Evolutionary conservation across 2,888 invertebrate genomes (phyloP), one percentile per base, ranked within the genome.

Genomic region (Acleris cristana): DNA sequence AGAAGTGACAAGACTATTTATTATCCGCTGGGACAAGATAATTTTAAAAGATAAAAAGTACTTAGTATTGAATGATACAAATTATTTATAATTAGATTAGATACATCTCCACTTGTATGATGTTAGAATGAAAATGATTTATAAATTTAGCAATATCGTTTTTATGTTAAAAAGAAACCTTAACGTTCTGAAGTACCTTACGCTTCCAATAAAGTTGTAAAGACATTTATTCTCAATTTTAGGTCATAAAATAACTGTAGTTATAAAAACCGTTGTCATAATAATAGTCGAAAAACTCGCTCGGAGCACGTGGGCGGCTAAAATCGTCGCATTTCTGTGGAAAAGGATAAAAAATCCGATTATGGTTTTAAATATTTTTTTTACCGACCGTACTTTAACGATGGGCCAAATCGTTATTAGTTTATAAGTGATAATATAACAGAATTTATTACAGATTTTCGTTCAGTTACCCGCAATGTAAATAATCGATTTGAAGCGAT

Each of bases 401-500:
- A 62, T n/a, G 55, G 56, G 14, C 52, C 30, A 18, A 61, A 66
- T 57, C 40, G 61, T 62, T 66, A 62, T 66, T 61, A 55, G 44
- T 45, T 66, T 57, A 18, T 61, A 61, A 66, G 66, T 61, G 66
- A 56, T 66, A 66, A 30, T 61, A 64, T 64, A 21, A 40, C 49
- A 51, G 16, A 64, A 56, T 58, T 44, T 64, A 57, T 30, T 19
- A 51, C 44, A 23, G 8, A 49, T 49, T 44, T 65, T 23, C 23
- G 18, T 49, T 7, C 18, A 12, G n/a, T 49, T n/a, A 44, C 18
- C 21, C 23, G 44, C 57, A 45, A 53, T 58, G 52, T 53, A 45
- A 12, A 64, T 64, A 40, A 40, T 55, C 23, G 49, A n/a, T 23
- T 19, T n/a, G n/a, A 48, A 21, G 48, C 6, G n/a, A 45, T 54